Conservation (phyloP, 1,140 invertebrate genomes). For the Drosophila pallidifrons region DNA sequence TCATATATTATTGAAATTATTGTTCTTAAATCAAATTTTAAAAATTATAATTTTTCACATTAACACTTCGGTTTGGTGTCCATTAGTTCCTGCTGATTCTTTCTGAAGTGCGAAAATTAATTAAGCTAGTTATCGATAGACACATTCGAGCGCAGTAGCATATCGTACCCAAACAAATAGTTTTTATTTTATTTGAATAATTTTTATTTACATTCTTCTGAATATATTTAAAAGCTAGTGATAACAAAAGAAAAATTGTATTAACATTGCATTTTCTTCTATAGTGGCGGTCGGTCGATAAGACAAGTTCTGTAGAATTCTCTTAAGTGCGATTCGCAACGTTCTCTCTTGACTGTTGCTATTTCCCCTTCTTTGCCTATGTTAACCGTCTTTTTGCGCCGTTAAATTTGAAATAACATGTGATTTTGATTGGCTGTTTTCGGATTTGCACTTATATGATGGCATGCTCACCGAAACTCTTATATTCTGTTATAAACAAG, state of each 20-base stretch:
- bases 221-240: not conserved
- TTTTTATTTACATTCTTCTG: not conserved
- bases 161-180: too few relatives aligned
- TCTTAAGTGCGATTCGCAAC: not conserved
- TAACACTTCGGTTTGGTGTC: too few relatives aligned
- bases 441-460: not conserved
- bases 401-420: not conserved
- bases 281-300: constrained; percentile 5
- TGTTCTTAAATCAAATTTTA: too few relatives aligned
- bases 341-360: not conserved
- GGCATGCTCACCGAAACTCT: constrained; percentile 5
- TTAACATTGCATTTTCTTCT: not conserved
- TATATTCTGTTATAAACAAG: constrained; percentile 28
- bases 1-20: too few relatives aligned
- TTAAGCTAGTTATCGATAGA: constrained; percentile 14
- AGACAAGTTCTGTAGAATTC: too few relatives aligned
- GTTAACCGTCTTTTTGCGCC: not conserved
- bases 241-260: not conserved
- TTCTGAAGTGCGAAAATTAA: too few relatives aligned
- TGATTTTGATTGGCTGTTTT: constrained; percentile 2
- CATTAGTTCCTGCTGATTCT: too few relatives aligned
- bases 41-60: too few relatives aligned
- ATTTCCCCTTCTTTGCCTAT: not conserved
- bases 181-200: not conserved
- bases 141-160: too few relatives aligned